phyloP scores from a whole-genome alignment of 2,113 vertebrate genomes.

The Narcine bancroftii region DNA sequence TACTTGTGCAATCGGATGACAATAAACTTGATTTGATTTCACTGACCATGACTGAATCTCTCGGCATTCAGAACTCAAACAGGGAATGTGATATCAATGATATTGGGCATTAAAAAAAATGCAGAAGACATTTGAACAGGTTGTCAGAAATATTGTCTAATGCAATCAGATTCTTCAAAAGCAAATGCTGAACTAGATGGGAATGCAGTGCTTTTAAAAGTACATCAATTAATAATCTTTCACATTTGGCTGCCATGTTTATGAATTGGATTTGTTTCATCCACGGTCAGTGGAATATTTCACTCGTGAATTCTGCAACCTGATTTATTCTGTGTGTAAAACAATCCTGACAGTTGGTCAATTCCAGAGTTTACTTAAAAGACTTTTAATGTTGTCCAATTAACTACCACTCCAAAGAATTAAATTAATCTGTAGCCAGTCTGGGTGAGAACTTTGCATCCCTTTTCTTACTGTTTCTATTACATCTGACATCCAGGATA shows the following conservation, averaged over 20 bases:
- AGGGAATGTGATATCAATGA: slow-evolving; percentile 37
- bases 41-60: not conserved
- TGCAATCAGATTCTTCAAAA: slow-evolving; percentile 44
- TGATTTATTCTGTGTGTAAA: not conserved
- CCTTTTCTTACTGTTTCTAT: not conserved
- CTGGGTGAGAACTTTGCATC: not conserved
- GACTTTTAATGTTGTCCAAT: not conserved
- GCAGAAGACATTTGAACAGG: slow-evolving; percentile 49
- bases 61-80: no score
- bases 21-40: no score
- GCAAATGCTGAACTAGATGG: slow-evolving; percentile 39
- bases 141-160: slow-evolving; percentile 51
- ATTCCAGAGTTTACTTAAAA: not conserved
- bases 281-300: not conserved
- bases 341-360: not conserved
- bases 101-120: slow-evolving; percentile 39
- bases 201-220: not conserved
- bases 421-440: not conserved
- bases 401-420: not conserved
- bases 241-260: not conserved
- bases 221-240: not conserved
- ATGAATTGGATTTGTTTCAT: not conserved
- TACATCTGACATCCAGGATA: no score
- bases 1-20: no score
- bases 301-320: not conserved